A percentile compares a stretch with the other conserved stretches of the same genome.
Evolutionary conservation across 2,888 invertebrate genomes (phyloP).

Genomic region (Chymomyza amoena): DNA sequence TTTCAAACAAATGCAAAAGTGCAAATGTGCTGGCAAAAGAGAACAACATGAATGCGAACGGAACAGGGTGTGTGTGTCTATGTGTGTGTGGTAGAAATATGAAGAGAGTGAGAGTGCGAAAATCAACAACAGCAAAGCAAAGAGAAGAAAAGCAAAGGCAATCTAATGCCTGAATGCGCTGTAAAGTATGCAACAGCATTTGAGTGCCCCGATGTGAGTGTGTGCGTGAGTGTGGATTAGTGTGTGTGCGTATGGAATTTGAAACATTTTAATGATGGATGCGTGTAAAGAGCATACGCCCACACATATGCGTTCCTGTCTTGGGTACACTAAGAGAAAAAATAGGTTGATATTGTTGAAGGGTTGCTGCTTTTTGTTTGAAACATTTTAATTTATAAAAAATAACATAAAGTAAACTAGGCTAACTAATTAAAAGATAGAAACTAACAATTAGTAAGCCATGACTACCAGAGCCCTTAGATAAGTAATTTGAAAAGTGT

Average conservation of each 20-base stretch:
- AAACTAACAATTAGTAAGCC: too few species aligned
- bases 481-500: too few species aligned
- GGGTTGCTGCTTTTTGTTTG: too few species aligned
- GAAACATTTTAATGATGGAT: conserved; percentile 36
- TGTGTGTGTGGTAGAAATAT: not conserved
- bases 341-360: not conserved
- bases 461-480: too few species aligned
- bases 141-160: conserved; percentile 28
- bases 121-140: conserved; percentile 8
- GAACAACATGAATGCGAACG: not conserved
- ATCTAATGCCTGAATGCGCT: conserved; percentile 55
- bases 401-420: too few species aligned
- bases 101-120: not conserved
- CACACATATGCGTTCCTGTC: too few species aligned
- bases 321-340: not conserved
- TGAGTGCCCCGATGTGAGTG: conserved; percentile 21
- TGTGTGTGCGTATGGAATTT: conserved; percentile 25
- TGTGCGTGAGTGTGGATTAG: not conserved
- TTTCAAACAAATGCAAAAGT: conserved; percentile 6
- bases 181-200: conserved; percentile 60
- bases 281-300: not conserved
- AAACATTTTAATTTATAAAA: too few species aligned
- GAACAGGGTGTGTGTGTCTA: not conserved
- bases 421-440: too few species aligned
- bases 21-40: not conserved